Evolutionary conservation across 1,140 invertebrate genomes (phyloP).

Genomic region (Lepidurus couesii): DNA sequence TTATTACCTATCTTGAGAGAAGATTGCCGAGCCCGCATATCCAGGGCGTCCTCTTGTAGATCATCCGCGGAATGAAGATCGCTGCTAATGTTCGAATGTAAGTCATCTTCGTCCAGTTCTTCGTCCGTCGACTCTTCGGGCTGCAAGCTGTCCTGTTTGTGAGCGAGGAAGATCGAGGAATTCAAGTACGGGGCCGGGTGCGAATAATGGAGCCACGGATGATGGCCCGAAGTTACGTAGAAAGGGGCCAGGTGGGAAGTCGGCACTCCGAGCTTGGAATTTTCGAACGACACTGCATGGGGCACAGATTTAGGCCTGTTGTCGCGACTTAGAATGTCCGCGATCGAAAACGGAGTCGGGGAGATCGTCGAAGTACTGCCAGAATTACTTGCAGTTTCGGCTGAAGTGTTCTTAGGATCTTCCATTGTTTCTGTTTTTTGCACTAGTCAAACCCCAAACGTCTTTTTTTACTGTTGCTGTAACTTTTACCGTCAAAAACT

Average conservation of each 20-base stretch:
- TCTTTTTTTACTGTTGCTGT: neutral
- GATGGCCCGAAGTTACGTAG: neutral
- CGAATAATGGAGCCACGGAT: neutral
- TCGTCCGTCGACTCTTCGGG: slow-evolving; percentile 8
- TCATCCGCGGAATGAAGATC: slow-evolving; percentile 23
- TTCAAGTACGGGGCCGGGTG: neutral
- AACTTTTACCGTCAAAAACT: too few species aligned
- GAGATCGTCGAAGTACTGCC: neutral
- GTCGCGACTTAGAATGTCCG: slow-evolving; percentile 32
- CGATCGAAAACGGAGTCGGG: slow-evolving; percentile 33
- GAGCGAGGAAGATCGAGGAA: neutral
- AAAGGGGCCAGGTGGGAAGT: slow-evolving; percentile 4
- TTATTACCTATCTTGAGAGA: neutral
- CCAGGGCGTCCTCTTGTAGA: slow-evolving; percentile 27
- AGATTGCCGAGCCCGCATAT: slow-evolving; percentile 26
- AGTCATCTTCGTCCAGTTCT: slow-evolving; percentile 18
- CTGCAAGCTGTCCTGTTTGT: neutral
- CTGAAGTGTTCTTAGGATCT: neutral
- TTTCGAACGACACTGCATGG: neutral
- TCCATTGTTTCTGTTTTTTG: neutral
- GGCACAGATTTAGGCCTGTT: neutral
- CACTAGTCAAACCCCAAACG: neutral
- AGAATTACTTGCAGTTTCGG: neutral
- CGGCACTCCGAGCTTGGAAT: neutral
- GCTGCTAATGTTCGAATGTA: slow-evolving; percentile 23